Evolutionary conservation across 2,113 vertebrate genomes (phyloP).

Genomic region (Penelope pileata): DNA sequence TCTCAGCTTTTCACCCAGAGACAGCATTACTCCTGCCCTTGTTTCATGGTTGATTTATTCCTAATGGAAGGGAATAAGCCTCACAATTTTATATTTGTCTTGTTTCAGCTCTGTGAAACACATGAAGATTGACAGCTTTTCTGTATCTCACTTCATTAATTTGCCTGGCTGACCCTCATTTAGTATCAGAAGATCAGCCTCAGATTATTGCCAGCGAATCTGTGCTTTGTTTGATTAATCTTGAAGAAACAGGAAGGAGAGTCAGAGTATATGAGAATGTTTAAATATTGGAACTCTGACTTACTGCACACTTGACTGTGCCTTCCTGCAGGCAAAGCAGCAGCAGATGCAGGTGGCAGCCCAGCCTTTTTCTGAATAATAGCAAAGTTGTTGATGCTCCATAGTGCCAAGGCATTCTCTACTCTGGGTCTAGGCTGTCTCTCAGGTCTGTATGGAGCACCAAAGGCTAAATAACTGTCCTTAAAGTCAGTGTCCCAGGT

Average conservation of each 20-base stretch:
- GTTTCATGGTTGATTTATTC: conserved; percentile 51
- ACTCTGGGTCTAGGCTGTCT: not conserved
- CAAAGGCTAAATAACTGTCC: not conserved
- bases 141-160: conserved; percentile 28
- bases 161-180: conserved; percentile 11
- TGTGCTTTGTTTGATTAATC: not conserved
- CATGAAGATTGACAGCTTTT: conserved; percentile 5
- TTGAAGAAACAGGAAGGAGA: not conserved
- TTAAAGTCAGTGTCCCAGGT: not conserved
- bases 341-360: rapidly evolving
- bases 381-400: not conserved
- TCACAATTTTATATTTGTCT: conserved; percentile 23
- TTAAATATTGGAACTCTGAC: not conserved
- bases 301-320: rapidly evolving
- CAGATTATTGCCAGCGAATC: not conserved
- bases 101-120: not conserved
- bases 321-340: not conserved
- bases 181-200: conserved; percentile 1
- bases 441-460: not conserved
- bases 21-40: conserved; percentile 36
- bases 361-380: not conserved
- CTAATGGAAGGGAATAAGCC: conserved; percentile 55
- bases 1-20: conserved; percentile 2
- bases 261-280: not conserved
- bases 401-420: not conserved